Conservation (phyloP, 2,888 invertebrate species). For the Caenorhabditis angaria region DNA sequence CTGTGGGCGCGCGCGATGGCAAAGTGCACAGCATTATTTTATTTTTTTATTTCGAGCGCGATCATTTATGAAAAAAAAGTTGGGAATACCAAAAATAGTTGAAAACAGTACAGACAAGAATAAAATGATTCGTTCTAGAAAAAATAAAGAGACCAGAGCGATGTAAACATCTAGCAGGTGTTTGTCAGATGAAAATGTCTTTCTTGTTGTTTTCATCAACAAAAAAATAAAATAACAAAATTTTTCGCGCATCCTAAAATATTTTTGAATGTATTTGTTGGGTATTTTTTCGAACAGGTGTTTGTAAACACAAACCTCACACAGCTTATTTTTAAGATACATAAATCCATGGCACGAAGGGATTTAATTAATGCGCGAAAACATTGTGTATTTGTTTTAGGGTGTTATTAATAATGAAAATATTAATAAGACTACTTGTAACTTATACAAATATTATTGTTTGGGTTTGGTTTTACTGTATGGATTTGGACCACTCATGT, state of each 20-base stretch:
- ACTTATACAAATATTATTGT: background rate
- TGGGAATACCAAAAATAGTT: too few species aligned
- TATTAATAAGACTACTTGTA: background rate
- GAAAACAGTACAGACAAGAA: background rate
- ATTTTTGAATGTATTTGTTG: background rate
- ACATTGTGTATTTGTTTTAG: too few species aligned
- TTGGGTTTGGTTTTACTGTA: too few species aligned
- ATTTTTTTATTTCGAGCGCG: too few species aligned
- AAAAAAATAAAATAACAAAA: background rate
- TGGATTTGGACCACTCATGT: too few species aligned
- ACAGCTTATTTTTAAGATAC: background rate
- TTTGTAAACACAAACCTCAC: background rate
- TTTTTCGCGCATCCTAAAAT: background rate
- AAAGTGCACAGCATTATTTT: background rate
- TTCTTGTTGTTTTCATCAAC: too few species aligned
- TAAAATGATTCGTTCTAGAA: background rate
- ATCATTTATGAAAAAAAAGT: too few species aligned
- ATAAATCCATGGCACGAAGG: too few species aligned
- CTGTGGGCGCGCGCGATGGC: background rate
- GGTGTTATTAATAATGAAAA: background rate
- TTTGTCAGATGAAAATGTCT: background rate
- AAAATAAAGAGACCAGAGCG: too few species aligned
- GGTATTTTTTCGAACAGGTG: background rate
- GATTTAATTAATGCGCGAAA: conserved; percentile 1
- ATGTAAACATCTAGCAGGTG: background rate